These are phyloP conservation scores for Drosophila tropicalis DNA, from an alignment of 1,140 invertebrate genomes.

Conservation along the genomic window DNA sequence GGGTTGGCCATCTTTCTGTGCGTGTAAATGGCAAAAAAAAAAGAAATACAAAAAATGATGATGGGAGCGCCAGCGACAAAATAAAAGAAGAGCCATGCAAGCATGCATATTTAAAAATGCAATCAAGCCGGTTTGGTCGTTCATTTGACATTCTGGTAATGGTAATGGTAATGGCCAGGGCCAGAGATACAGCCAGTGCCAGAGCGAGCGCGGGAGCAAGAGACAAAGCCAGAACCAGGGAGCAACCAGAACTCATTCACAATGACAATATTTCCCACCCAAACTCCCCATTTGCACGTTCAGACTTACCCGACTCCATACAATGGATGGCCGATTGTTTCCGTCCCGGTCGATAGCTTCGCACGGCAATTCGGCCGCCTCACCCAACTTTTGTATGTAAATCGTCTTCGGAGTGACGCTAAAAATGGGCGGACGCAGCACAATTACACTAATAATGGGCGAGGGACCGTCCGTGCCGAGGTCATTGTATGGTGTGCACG, in stretches of 20 bases:
- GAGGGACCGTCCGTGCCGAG: slow-evolving; percentile 94
- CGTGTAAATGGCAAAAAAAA: slow-evolving; percentile 33
- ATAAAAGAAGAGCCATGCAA: slow-evolving; percentile 14
- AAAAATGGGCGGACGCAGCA: slow-evolving; percentile 93
- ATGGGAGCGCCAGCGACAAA: slow-evolving; percentile 5
- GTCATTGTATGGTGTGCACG: slow-evolving; percentile 95
- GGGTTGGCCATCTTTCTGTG: slow-evolving; percentile 89
- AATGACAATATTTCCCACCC: slow-evolving; percentile 16
- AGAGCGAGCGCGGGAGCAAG: background rate
- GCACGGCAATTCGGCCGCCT: slow-evolving; percentile 92
- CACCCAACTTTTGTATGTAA: slow-evolving; percentile 92
- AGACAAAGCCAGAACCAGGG: background rate
- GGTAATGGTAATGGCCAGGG: slow-evolving; percentile 20
- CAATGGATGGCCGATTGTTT: slow-evolving; percentile 90
- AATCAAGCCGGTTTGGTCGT: slow-evolving; percentile 62
- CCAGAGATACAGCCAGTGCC: background rate
- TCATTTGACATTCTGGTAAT: slow-evolving; percentile 19
- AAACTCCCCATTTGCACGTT: slow-evolving; percentile 2
- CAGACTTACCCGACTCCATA: slow-evolving; percentile 92
- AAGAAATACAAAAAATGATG: slow-evolving; percentile 3
- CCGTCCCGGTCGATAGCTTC: slow-evolving; percentile 89
- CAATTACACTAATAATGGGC: slow-evolving; percentile 93
- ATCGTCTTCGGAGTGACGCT: slow-evolving; percentile 90
- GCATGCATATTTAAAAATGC: slow-evolving; percentile 70
- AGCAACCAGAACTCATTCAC: slow-evolving; percentile 8